Evolutionary conservation across 2,797 vertebrate species (phyloP).

Genomic region (Pyrocephalus nanus): DNA sequence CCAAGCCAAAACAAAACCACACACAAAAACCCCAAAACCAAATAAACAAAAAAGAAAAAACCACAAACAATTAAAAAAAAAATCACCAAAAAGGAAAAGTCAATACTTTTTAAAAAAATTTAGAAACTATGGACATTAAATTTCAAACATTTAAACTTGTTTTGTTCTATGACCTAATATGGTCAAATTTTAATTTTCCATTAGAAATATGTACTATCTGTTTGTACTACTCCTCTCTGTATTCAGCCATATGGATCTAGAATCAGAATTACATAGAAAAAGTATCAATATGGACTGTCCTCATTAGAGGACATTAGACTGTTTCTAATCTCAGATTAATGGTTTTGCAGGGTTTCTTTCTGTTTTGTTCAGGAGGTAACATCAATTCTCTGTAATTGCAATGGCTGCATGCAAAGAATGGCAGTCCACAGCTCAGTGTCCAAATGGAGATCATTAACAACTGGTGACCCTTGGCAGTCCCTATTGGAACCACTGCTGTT

Average conservation of each 20-base stretch:
- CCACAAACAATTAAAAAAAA: no score
- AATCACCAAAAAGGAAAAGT: not conserved
- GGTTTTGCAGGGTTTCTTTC: not conserved
- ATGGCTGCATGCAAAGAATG: not conserved
- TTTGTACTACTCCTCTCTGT: not conserved
- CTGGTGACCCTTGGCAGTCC: no score
- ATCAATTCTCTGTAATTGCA: not conserved
- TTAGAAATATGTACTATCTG: not conserved
- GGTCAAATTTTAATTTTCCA: not conserved
- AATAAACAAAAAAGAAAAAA: no score
- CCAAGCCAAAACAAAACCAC: no score
- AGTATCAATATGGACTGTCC: not conserved
- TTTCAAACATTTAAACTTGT: not conserved
- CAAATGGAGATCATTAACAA: not conserved
- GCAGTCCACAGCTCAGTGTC: not conserved
- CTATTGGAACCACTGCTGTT: fast-evolving
- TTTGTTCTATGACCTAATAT: not conserved
- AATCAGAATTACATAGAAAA: not conserved
- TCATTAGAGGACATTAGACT: not conserved
- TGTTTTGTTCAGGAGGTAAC: not conserved
- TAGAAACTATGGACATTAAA: not conserved
- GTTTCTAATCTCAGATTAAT: not conserved
- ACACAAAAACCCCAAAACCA: no score
- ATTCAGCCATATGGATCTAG: not conserved
- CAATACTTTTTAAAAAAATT: not conserved